phyloP scores from a whole-genome alignment of 2,888 invertebrate species.

The Allophyes oxyacanthae region DNA sequence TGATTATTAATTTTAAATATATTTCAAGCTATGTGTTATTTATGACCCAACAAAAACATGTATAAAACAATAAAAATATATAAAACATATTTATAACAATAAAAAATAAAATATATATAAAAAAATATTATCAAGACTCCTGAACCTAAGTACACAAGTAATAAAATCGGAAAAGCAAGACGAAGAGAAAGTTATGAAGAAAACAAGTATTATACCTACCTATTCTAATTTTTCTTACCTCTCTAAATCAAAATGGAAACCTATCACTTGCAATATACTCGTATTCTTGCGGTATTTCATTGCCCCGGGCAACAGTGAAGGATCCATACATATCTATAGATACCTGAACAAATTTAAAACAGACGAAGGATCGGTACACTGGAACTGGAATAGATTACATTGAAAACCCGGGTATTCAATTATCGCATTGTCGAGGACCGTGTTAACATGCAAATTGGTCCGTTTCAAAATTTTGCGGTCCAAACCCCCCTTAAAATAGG shows the following conservation, averaged over 20 bases:
- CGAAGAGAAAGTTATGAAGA: background rate
- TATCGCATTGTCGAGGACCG: slow-evolving; percentile 71
- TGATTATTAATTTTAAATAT: too few relatives aligned
- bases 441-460: slow-evolving; percentile 86
- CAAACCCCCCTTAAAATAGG: slow-evolving; percentile 75
- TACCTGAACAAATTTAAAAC: slow-evolving; percentile 69
- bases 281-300: background rate
- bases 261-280: slow-evolving; percentile 10
- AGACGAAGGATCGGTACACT: slow-evolving; percentile 62
- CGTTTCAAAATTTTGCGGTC: slow-evolving; percentile 77
- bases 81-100: too few relatives aligned
- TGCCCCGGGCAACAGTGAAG: slow-evolving; percentile 20
- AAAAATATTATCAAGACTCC: too few relatives aligned
- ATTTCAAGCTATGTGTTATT: too few relatives aligned
- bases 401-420: slow-evolving; percentile 76
- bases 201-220: background rate
- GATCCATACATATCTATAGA: slow-evolving; percentile 13
- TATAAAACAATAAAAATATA: too few relatives aligned
- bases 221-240: background rate
- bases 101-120: too few relatives aligned
- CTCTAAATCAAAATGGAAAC: slow-evolving; percentile 1
- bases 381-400: slow-evolving; percentile 73
- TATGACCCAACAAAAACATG: too few relatives aligned
- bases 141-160: too few relatives aligned
- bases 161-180: background rate